A percentile compares a stretch with the other conserved stretches of the same genome.
Conservation (phyloP, 2,888 invertebrate species). For the Eupithecia exiguata region DNA sequence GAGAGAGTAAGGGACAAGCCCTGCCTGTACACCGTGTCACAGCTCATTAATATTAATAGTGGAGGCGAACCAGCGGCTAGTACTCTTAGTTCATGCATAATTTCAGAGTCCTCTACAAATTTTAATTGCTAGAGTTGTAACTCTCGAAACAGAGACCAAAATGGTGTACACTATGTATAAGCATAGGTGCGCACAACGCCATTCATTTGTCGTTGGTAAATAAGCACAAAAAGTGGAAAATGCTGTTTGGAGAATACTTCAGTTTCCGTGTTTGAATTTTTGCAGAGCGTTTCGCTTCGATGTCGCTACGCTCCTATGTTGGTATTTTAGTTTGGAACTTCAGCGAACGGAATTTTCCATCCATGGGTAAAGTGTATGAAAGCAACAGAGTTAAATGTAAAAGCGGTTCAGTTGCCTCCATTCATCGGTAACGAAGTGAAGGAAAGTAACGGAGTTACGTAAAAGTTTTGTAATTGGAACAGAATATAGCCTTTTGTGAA, state of each 20-base stretch:
- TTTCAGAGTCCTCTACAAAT: slow-evolving; percentile 71
- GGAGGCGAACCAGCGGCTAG: slow-evolving; percentile 65
- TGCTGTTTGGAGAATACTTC: slow-evolving; percentile 32
- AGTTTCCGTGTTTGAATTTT: slow-evolving; percentile 27
- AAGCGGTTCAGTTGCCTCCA: neutral
- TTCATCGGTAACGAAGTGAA: slow-evolving; percentile 2
- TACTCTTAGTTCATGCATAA: slow-evolving; percentile 77
- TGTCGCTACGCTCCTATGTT: slow-evolving; percentile 16
- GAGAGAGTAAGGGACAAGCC: slow-evolving; percentile 13
- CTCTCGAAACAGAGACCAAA: slow-evolving; percentile 55
- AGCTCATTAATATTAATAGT: slow-evolving; percentile 81
- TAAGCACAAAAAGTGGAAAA: slow-evolving; percentile 48
- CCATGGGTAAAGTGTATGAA: slow-evolving; percentile 5
- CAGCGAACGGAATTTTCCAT: neutral
- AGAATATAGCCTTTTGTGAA: neutral
- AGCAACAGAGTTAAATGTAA: slow-evolving; percentile 4
- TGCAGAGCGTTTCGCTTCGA: slow-evolving; percentile 15
- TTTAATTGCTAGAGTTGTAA: slow-evolving; percentile 74
- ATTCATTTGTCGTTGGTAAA: slow-evolving; percentile 47
- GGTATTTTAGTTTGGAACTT: slow-evolving; percentile 15
- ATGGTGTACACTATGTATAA: neutral
- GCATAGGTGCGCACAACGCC: neutral
- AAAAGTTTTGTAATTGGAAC: neutral
- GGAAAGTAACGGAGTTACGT: neutral
- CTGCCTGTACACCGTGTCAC: slow-evolving; percentile 71